These are phyloP conservation scores for Cantharis nigra DNA, from an alignment of 2,888 invertebrate species.

Conservation along the genomic window DNA sequence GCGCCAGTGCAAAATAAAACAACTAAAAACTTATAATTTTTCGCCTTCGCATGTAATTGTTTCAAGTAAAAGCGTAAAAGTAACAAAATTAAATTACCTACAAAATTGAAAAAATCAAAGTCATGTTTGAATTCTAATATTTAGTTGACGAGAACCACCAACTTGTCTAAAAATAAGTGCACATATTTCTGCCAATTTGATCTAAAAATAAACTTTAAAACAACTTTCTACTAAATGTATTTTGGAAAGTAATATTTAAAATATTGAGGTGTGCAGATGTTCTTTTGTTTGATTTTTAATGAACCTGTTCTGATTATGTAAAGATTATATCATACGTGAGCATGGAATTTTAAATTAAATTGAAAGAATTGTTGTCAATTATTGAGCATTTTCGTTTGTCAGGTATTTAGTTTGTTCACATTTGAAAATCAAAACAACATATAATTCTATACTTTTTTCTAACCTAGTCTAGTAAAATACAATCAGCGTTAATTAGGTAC, in stretches of 20 bases:
- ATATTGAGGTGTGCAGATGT: not conserved
- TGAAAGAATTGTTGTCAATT: not conserved
- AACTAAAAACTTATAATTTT: not conserved
- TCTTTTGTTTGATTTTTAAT: not conserved
- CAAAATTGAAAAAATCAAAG: not conserved
- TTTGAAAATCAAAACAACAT: not conserved
- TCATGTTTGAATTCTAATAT: not conserved
- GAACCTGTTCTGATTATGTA: not conserved
- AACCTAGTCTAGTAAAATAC: conserved; percentile 23
- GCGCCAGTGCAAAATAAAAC: not conserved
- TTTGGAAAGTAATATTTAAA: not conserved
- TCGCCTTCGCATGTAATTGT: not conserved
- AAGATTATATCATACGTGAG: not conserved
- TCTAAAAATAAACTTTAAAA: not conserved
- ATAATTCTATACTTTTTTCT: conserved; percentile 9
- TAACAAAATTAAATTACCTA: not conserved
- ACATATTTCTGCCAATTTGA: not conserved
- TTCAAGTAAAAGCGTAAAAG: not conserved
- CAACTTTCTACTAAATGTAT: not conserved
- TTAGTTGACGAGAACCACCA: not conserved
- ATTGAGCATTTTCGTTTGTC: not conserved
- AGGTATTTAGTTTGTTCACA: not conserved
- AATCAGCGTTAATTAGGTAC: conserved; percentile 1
- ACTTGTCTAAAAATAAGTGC: not conserved
- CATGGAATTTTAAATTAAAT: not conserved